A percentile compares a stretch with the other conserved stretches of the same genome.
Evolutionary conservation across 2,888 invertebrate species (phyloP).

Genomic region (Buathra laborator): DNA sequence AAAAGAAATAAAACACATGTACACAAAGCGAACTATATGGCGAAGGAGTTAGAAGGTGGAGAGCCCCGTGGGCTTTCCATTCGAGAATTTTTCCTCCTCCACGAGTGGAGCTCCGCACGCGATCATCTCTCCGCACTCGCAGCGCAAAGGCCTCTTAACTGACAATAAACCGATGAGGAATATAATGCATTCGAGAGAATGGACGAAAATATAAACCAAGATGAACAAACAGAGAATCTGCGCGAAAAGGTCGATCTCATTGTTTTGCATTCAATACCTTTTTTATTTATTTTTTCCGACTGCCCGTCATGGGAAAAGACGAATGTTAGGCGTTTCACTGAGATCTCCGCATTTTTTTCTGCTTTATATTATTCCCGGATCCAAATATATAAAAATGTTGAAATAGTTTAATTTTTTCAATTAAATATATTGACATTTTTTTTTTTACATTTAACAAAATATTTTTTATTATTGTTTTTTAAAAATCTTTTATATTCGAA

Average conservation of each 20-base stretch:
- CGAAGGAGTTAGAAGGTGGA: conserved; percentile 43
- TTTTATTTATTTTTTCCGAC: conserved; percentile 5
- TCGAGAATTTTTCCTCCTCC: conserved; percentile 50
- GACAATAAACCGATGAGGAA: conserved; percentile 56
- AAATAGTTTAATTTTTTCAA: too few relatives aligned
- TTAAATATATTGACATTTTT: too few relatives aligned
- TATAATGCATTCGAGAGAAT: conserved; percentile 31
- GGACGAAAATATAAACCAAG: neutral
- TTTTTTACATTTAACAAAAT: too few relatives aligned
- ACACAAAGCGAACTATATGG: conserved; percentile 48
- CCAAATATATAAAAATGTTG: too few relatives aligned
- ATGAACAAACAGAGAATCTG: conserved; percentile 13
- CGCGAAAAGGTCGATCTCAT: conserved; percentile 48
- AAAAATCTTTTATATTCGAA: too few relatives aligned
- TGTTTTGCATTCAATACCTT: conserved; percentile 18
- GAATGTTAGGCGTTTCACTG: neutral
- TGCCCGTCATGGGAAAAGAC: too few relatives aligned
- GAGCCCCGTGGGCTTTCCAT: conserved; percentile 62
- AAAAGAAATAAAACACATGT: conserved; percentile 32
- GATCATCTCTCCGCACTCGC: conserved; percentile 47
- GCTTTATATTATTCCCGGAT: too few relatives aligned
- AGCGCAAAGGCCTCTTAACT: conserved; percentile 51
- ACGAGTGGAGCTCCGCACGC: conserved; percentile 36
- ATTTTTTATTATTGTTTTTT: too few relatives aligned
- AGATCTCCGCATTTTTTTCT: too few relatives aligned